Base-by-base conservation (phyloP, 1,140 invertebrate species). In the Heliconius hermathena region DNA sequence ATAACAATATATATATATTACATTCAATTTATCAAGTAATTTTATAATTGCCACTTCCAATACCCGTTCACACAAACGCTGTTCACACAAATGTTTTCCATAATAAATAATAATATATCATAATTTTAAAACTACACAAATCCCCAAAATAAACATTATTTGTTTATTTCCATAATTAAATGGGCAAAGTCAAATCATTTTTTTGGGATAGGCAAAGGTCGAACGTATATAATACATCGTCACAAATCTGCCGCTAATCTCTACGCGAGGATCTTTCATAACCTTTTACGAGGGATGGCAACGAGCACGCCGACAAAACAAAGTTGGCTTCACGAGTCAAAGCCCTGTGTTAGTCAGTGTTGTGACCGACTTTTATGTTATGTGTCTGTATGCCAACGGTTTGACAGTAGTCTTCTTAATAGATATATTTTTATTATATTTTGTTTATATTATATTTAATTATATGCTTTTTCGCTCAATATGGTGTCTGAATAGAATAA, bases 211-310 rank as follows among this genome's bases (percentile, higher is more conserved):
- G 60, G 60, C 13, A 66, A 66, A 66, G 60, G 60, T 66, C 60
- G 22, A 66, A 66, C 33, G 33, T 36, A 36, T 22, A 66, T 66
- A 26, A 29, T 66, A 66, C 60, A 60, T 60, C 54, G 60, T 29
- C 60, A 66, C 60, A 66, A 66, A 66, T 66, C 13, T 29, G 13
- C 60, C 60, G 26, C 29, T 66, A 66, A 66, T 66, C 60, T 66
- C 22, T 66, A 66, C 60, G 60, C 26, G 46, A 38, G 84, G 83
- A 87, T 88, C 87, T 87, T 88, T 88, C 87, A 88, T 87, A 85
- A 87, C 84, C 78, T 86, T 87, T 88, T 88, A 88, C 84, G 84
- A 88, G 83, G 83, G 82, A 82, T 77, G 73, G 82, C 83, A 84
- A 81, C 87, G 87, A 87, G 84, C 84, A 83, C 82, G 83, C 82